A percentile compares a stretch with the other conserved stretches of the same genome.
Conservation (phyloP, 2,113 vertebrate genomes). For the Pimephales promelas region DNA sequence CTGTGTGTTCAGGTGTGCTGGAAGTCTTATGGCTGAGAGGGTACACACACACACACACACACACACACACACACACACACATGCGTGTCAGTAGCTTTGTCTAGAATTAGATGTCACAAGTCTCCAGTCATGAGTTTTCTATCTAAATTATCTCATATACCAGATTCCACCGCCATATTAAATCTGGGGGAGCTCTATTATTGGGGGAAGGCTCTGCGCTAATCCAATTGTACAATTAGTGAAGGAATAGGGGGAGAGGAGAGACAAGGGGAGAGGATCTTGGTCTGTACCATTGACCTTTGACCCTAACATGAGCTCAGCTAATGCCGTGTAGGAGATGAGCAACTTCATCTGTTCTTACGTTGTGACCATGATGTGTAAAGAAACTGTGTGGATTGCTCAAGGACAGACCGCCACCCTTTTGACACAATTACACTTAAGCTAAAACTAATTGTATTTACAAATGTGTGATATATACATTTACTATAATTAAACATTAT, state of each 20-base stretch:
- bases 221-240: slow-evolving; percentile 74
- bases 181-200: slow-evolving; percentile 71
- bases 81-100: neutral
- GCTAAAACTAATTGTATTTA: too few relatives aligned
- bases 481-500: neutral
- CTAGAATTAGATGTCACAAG: slow-evolving; percentile 68
- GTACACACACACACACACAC: neutral
- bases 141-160: slow-evolving; percentile 76
- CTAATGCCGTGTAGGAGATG: slow-evolving; percentile 33
- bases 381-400: neutral
- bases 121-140: slow-evolving; percentile 73
- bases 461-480: neutral
- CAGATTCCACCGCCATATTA: slow-evolving; percentile 76
- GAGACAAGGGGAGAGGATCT: slow-evolving; percentile 35
- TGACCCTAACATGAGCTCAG: slow-evolving; percentile 41
- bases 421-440: neutral
- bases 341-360: slow-evolving; percentile 16
- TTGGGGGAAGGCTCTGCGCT: slow-evolving; percentile 62
- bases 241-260: slow-evolving; percentile 56
- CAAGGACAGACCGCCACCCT: neutral
- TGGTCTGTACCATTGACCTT: slow-evolving; percentile 39
- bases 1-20: slow-evolving; percentile 53
- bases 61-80: neutral
- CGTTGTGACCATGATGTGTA: neutral
- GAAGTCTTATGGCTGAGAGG: neutral